Conservation (phyloP, 2,797 vertebrate genomes). For the Enteromius argenteus region DNA sequence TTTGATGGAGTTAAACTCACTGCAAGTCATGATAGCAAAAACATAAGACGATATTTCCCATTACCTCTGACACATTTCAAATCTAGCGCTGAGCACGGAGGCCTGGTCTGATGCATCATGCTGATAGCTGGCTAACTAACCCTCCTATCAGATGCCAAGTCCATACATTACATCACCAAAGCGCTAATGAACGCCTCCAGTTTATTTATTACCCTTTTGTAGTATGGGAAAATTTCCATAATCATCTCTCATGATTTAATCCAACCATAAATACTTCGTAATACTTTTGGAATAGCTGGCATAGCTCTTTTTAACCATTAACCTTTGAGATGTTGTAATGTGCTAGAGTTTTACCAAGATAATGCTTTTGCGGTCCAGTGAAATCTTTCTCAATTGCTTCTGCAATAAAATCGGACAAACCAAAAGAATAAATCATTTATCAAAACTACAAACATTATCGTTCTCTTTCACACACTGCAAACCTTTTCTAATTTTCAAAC, state of each 20-base stretch:
- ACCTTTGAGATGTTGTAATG: conserved; percentile 20
- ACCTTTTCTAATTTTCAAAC: not conserved
- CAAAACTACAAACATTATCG: conserved; percentile 8
- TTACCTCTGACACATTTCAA: conserved; percentile 67
- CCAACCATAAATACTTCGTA: conserved; percentile 67
- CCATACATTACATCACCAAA: conserved; percentile 75
- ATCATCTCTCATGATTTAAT: conserved; percentile 75
- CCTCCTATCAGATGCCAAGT: conserved; percentile 71
- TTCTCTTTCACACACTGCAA: not conserved
- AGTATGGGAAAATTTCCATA: conserved; percentile 76
- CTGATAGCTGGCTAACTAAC: conserved; percentile 70
- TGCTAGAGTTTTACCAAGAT: conserved; percentile 3
- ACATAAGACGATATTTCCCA: conserved; percentile 66
- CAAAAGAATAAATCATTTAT: not conserved
- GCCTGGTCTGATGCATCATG: conserved; percentile 69
- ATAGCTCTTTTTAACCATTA: conserved; percentile 34
- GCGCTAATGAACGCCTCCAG: conserved; percentile 76
- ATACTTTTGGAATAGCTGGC: conserved; percentile 50
- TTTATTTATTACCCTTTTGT: conserved; percentile 79
- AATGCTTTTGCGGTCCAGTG: not conserved
- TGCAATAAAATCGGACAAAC: not conserved
- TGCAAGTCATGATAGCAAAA: conserved; percentile 66
- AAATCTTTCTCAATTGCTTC: conserved; percentile 7
- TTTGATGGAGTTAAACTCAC: conserved; percentile 55
- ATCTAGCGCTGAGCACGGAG: conserved; percentile 66